A percentile compares a stretch with the other conserved stretches of the same genome.
Evolutionary conservation across 2,113 vertebrate species (phyloP).

Genomic region (Pomatorhinus ruficollis): DNA sequence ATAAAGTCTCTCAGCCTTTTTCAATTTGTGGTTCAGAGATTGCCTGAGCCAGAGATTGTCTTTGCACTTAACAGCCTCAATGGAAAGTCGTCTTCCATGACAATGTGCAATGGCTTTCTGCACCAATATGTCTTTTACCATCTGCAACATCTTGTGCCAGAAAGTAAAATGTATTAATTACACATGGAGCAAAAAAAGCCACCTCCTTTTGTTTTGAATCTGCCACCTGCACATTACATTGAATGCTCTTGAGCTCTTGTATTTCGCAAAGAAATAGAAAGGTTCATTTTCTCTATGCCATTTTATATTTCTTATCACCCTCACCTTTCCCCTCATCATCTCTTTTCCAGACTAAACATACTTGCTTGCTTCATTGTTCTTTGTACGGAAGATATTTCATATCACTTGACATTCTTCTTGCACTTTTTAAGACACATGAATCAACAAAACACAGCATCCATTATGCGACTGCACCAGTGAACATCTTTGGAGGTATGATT

Average conservation of each 20-base stretch:
- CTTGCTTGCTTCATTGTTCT: neutral
- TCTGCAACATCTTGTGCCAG: neutral
- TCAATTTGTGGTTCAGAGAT: constrained; percentile 11
- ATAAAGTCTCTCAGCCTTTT: neutral
- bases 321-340: neutral
- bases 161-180: neutral
- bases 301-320: neutral
- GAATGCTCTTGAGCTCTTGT: neutral
- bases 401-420: neutral
- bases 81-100: neutral
- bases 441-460: neutral
- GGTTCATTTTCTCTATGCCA: neutral
- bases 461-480: neutral
- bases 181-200: neutral
- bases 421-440: neutral
- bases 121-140: neutral
- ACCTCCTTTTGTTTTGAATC: neutral
- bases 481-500: neutral
- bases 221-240: neutral
- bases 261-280: neutral
- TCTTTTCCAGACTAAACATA: neutral
- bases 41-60: neutral
- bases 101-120: neutral
- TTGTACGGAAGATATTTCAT: neutral
- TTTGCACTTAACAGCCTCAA: neutral